These are phyloP conservation scores for Cranoglanis bouderius DNA, from an alignment of 2,113 vertebrate genomes.

Conservation along the genomic window DNA sequence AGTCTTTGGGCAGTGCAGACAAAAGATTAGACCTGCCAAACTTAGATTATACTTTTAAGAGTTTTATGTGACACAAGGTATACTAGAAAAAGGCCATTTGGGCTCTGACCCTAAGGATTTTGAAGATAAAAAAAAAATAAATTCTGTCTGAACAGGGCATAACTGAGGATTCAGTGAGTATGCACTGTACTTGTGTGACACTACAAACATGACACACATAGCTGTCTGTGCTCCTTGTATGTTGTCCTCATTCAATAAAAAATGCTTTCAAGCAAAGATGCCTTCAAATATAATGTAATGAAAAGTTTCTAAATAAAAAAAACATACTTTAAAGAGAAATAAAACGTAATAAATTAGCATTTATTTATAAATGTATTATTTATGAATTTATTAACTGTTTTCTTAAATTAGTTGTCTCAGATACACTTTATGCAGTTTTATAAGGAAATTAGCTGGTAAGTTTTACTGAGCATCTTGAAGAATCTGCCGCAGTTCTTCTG, in stretches of 20 bases:
- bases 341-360: background rate
- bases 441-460: background rate
- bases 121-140: constrained; percentile 5
- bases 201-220: background rate
- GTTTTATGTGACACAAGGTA: constrained; percentile 9
- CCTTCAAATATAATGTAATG: background rate
- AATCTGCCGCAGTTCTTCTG: background rate
- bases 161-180: background rate
- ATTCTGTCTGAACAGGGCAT: background rate
- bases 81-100: constrained; percentile 17
- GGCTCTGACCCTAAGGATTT: background rate
- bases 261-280: background rate
- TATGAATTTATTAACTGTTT: too few relatives aligned
- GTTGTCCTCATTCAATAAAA: background rate
- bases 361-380: too few relatives aligned
- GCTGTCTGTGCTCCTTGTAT: background rate
- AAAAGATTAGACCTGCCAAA: constrained; percentile 49
- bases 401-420: background rate
- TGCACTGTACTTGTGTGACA: background rate
- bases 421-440: background rate
- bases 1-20: constrained; percentile 38
- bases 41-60: constrained; percentile 38
- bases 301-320: background rate
- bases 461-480: background rate
- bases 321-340: background rate